Conservation (phyloP, 2,113 vertebrate species). For the Mobula hypostoma region DNA sequence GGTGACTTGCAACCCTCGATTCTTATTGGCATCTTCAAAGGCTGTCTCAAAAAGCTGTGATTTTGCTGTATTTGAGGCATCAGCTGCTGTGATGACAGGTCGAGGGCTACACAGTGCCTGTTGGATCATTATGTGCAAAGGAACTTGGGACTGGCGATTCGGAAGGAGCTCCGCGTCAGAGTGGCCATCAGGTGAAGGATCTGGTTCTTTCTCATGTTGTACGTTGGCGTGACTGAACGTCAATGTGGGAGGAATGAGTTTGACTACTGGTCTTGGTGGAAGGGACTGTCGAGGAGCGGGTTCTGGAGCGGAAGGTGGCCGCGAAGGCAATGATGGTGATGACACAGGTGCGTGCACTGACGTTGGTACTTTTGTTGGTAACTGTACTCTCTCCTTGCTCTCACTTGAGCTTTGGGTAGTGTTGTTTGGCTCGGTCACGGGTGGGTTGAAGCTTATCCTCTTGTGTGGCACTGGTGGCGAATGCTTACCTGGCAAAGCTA, state of each 20-base stretch:
- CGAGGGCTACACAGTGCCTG: constrained; percentile 83
- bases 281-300: constrained; percentile 39
- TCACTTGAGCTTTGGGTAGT: constrained; percentile 45
- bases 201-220: background rate
- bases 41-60: constrained; percentile 76
- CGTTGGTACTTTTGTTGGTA: constrained; percentile 34
- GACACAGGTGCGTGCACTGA: constrained; percentile 42
- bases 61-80: constrained; percentile 80
- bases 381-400: constrained; percentile 46
- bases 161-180: constrained; percentile 43
- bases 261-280: constrained; percentile 41
- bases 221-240: background rate
- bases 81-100: constrained; percentile 66
- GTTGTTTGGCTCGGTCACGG: constrained; percentile 48
- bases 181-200: constrained; percentile 46
- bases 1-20: constrained; percentile 75
- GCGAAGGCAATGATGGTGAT: constrained; percentile 51
- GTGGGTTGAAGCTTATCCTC: constrained; percentile 70
- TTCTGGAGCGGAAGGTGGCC: constrained; percentile 59
- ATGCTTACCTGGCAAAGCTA: constrained; percentile 67
- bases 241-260: background rate
- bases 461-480: constrained; percentile 89
- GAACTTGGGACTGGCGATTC: constrained; percentile 64
- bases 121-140: constrained; percentile 92
- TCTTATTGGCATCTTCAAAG: constrained; percentile 62